Evolutionary conservation across 2,888 invertebrate species (phyloP).

Genomic region (Spisula subtruncata): DNA sequence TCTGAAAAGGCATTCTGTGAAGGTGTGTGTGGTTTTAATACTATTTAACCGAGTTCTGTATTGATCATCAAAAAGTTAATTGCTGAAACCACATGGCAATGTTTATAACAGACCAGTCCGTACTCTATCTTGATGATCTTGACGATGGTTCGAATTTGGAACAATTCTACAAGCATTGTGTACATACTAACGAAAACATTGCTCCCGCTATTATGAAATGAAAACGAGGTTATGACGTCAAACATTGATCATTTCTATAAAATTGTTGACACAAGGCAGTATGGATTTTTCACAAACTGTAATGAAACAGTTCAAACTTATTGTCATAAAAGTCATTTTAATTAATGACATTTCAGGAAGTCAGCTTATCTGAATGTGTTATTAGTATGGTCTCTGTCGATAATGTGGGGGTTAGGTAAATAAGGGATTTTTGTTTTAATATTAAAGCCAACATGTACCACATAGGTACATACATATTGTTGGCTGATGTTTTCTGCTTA

Average conservation of each 20-base stretch:
- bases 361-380: neutral
- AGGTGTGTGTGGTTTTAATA: too few species aligned
- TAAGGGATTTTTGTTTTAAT: neutral
- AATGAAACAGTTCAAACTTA: neutral
- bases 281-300: neutral
- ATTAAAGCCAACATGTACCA: slow-evolving; percentile 13
- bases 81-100: too few species aligned
- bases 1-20: too few species aligned
- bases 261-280: neutral
- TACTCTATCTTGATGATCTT: too few species aligned
- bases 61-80: too few species aligned
- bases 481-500: too few species aligned
- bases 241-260: neutral
- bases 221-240: slow-evolving; percentile 8
- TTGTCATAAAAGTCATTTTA: neutral
- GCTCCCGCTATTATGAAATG: neutral
- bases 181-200: neutral
- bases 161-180: too few species aligned
- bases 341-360: neutral
- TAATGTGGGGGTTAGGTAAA: neutral
- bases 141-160: too few species aligned
- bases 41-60: too few species aligned
- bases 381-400: neutral
- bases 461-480: too few species aligned
- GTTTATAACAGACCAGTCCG: too few species aligned